A percentile compares a stretch with the other conserved stretches of the same genome.
phyloP scores from a whole-genome alignment of 1,140 invertebrate genomes.

The Tachypleus tridentatus region DNA sequence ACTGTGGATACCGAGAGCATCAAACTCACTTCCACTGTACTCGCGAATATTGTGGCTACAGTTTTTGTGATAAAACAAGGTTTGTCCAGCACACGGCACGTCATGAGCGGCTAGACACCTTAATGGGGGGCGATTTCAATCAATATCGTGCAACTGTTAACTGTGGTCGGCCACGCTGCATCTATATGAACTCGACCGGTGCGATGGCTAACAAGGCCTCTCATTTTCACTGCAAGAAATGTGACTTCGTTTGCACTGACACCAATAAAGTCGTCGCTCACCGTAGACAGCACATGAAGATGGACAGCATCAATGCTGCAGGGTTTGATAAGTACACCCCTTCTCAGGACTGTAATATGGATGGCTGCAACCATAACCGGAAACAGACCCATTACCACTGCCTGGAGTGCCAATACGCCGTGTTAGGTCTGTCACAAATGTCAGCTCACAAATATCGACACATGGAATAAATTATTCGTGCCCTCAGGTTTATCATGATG shows the following conservation, averaged over 20 bases:
- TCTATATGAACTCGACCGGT: conserved; percentile 50
- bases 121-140: conserved; percentile 93
- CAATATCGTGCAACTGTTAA: conserved; percentile 84
- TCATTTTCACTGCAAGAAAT: conserved; percentile 93
- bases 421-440: conserved; percentile 80
- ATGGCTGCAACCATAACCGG: conserved; percentile 74
- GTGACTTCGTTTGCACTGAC: conserved; percentile 90
- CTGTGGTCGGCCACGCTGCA: conserved; percentile 69
- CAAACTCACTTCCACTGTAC: conserved; percentile 95
- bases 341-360: conserved; percentile 46
- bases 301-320: conserved; percentile 84
- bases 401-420: conserved; percentile 78
- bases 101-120: conserved; percentile 80
- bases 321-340: conserved; percentile 88
- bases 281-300: conserved; percentile 75
- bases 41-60: conserved; percentile 84
- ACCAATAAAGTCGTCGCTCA: conserved; percentile 96
- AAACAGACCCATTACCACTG: conserved; percentile 97
- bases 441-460: conserved; percentile 67
- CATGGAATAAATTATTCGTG: conserved; percentile 12
- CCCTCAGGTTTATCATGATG: too few species aligned
- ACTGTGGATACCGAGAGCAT: conserved; percentile 85
- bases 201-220: conserved; percentile 82
- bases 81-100: conserved; percentile 83
- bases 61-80: conserved; percentile 91